A percentile compares a stretch with the other conserved stretches of the same genome.
Conservation (phyloP, 35 echinoderm and acorn worm species). For the Heliocidaris erythrogramma region DNA sequence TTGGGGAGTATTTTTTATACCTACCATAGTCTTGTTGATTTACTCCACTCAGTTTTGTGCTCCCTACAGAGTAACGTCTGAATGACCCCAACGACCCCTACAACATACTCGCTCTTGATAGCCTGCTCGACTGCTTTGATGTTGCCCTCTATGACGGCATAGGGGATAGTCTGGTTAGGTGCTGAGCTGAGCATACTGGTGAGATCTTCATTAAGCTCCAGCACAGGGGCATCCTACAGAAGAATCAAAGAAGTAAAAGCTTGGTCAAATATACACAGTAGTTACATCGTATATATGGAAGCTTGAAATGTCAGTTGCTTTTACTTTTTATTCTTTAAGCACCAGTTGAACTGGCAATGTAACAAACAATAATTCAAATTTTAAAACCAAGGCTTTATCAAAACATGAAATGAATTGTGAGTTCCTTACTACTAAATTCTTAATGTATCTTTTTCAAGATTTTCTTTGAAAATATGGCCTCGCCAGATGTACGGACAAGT, state of each 20-base stretch:
- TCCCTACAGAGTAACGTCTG: constrained; percentile 85
- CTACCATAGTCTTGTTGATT: constrained; percentile 87
- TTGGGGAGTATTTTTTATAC: not conserved
- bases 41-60: constrained; percentile 97
- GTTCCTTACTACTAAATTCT: not conserved
- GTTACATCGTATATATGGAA: no score
- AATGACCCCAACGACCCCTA: constrained; percentile 76
- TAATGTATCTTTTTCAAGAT: not conserved
- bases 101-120: constrained; percentile 77
- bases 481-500: not conserved
- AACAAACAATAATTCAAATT: not conserved
- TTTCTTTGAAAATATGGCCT: not conserved
- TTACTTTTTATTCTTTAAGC: not conserved
- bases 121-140: constrained; percentile 55
- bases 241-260: not conserved
- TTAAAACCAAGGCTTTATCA: not conserved
- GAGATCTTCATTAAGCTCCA: constrained; percentile 72
- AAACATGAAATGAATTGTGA: not conserved
- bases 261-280: no score
- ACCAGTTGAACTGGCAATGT: not conserved
- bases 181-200: constrained; percentile 57
- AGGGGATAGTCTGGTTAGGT: constrained; percentile 77
- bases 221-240: constrained; percentile 80
- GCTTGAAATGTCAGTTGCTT: no score
- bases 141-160: constrained; percentile 89